Evolutionary conservation across 2,113 vertebrate species (phyloP).

Genomic region (Diglossa brunneiventris): DNA sequence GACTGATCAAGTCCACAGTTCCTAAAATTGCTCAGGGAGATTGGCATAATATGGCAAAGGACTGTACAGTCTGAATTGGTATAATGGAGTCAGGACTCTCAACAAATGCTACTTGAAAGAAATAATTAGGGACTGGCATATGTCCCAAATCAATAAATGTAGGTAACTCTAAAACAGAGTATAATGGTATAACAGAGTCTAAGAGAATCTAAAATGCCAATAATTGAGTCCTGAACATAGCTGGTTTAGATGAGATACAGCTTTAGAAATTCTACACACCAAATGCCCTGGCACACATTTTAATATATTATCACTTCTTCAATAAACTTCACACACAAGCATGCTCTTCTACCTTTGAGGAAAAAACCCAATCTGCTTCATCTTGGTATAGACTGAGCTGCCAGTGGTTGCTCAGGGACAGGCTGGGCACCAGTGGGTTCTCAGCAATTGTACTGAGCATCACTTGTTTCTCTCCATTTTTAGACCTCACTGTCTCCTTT

Average conservation of each 20-base stretch:
- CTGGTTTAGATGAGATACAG: neutral
- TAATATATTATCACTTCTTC: neutral
- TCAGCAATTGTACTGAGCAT: neutral
- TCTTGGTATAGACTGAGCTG: neutral
- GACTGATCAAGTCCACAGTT: neutral
- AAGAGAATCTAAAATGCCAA: conserved; percentile 39
- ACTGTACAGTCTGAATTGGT: neutral
- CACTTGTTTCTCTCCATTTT: neutral
- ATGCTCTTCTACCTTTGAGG: neutral
- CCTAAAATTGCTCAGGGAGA: neutral
- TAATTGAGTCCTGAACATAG: neutral
- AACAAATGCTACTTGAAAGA: conserved; percentile 44
- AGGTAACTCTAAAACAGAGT: conserved; percentile 8
- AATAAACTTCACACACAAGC: neutral
- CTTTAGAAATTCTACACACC: neutral
- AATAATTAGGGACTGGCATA: conserved; percentile 51
- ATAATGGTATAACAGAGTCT: neutral
- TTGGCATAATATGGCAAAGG: neutral
- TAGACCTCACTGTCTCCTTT: neutral
- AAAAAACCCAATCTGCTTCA: neutral
- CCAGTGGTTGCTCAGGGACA: accelerated
- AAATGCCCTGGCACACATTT: neutral
- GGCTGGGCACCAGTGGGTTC: neutral
- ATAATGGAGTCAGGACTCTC: conserved; percentile 23
- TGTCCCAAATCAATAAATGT: conserved; percentile 62